These are phyloP conservation scores for Troides helena DNA, from an alignment of 2,888 invertebrate species.

Conservation along the genomic window DNA sequence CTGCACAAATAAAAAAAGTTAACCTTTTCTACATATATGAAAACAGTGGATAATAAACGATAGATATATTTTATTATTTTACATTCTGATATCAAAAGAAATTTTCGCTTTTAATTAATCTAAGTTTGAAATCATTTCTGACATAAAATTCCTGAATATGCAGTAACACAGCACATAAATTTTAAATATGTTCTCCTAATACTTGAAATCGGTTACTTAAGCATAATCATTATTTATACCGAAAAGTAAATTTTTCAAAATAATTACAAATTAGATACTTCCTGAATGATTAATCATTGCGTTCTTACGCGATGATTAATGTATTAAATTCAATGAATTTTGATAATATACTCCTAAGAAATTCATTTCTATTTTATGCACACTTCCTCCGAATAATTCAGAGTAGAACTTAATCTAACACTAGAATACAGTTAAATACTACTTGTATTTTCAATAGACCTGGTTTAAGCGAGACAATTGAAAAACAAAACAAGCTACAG, in stretches of 20 bases:
- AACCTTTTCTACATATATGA: background rate
- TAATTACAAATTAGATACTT: background rate
- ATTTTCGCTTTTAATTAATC: too few relatives aligned
- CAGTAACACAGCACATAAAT: background rate
- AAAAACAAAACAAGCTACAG: background rate
- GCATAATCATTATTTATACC: background rate
- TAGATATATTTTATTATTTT: too few relatives aligned
- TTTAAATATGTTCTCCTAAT: background rate
- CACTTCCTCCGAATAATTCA: background rate
- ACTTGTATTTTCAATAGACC: conserved; percentile 8
- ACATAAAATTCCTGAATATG: background rate
- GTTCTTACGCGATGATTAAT: background rate
- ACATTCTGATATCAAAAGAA: too few relatives aligned
- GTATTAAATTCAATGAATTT: background rate
- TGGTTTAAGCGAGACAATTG: conserved; percentile 1
- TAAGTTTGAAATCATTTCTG: too few relatives aligned
- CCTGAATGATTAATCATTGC: background rate
- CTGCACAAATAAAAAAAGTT: background rate
- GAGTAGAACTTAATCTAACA: conserved; percentile 7
- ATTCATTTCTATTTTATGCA: background rate
- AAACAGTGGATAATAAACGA: too few relatives aligned
- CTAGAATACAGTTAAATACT: conserved; percentile 8
- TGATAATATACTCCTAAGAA: background rate
- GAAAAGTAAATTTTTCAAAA: background rate
- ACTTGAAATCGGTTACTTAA: background rate